These are phyloP conservation scores for Mimumesa dahlbomi DNA, from an alignment of 2,888 invertebrate genomes.

Conservation along the genomic window DNA sequence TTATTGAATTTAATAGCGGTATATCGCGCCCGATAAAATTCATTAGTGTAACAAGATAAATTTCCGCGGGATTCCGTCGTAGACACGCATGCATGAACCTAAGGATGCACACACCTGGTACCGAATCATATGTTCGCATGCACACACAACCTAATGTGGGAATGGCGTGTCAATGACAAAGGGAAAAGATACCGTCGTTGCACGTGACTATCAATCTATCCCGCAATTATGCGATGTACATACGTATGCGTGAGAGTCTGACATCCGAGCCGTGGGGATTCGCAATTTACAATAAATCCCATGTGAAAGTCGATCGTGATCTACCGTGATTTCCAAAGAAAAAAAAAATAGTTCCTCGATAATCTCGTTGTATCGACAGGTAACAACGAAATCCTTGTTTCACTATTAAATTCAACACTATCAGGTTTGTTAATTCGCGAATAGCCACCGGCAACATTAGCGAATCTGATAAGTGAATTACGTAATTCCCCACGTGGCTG, in stretches of 20 bases:
- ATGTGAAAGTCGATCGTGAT: background rate
- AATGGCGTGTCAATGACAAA: constrained; percentile 47
- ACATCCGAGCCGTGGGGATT: too few relatives aligned
- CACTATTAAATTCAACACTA: too few relatives aligned
- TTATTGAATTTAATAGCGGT: background rate
- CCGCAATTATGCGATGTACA: constrained; percentile 14
- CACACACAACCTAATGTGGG: constrained; percentile 52
- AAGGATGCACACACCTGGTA: constrained; percentile 26
- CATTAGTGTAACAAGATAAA: background rate
- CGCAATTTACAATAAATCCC: background rate
- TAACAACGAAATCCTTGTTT: too few relatives aligned
- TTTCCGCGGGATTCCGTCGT: constrained; percentile 19
- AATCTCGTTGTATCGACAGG: too few relatives aligned
- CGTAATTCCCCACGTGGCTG: too few relatives aligned
- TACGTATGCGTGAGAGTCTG: too few relatives aligned
- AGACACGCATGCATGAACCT: constrained; percentile 12
- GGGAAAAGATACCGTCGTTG: constrained; percentile 29
- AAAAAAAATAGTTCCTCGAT: too few relatives aligned
- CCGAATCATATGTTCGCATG: constrained; percentile 37
- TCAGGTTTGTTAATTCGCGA: too few relatives aligned
- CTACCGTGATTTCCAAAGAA: too few relatives aligned
- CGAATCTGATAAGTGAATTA: too few relatives aligned
- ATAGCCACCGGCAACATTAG: too few relatives aligned
- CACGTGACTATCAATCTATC: background rate
- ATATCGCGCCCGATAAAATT: background rate